A percentile compares a stretch with the other conserved stretches of the same genome.
Conservation (phyloP, 1,140 invertebrate genomes). For the Heliothis subflexa region DNA sequence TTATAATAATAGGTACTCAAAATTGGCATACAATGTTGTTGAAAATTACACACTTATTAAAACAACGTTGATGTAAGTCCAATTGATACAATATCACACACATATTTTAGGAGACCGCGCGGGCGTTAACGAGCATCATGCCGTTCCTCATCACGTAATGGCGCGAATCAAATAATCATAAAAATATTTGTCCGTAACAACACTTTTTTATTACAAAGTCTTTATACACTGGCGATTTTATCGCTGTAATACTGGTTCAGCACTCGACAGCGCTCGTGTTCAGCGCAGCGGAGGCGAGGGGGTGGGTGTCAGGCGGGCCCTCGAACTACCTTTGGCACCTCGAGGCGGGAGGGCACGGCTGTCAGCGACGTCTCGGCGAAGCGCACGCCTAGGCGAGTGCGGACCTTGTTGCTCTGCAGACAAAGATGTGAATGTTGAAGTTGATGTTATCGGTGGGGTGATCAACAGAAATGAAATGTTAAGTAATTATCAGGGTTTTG, state of each 20-base stretch:
- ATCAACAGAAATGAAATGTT: too few species aligned
- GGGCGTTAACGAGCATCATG: too few species aligned
- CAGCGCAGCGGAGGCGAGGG: conserved; percentile 68
- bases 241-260: conserved; percentile 65
- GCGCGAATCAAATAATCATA: neutral
- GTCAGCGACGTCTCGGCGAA: conserved; percentile 74
- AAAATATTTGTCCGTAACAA: neutral
- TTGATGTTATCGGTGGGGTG: neutral
- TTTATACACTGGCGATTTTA: conserved; percentile 49
- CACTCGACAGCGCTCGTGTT: conserved; percentile 68
- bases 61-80: too few species aligned
- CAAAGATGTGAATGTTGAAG: conserved; percentile 2
- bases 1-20: too few species aligned
- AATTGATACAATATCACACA: too few species aligned
- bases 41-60: too few species aligned
- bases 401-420: conserved; percentile 61
- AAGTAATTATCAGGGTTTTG: too few species aligned
- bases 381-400: conserved; percentile 63
- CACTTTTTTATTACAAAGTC: neutral
- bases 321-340: conserved; percentile 50
- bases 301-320: conserved; percentile 72
- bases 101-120: too few species aligned
- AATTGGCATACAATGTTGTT: too few species aligned
- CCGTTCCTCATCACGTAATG: too few species aligned
- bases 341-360: conserved; percentile 52